Evolutionary conservation across 1,140 invertebrate genomes (phyloP).

Genomic region (Wasmannia auropunctata): DNA sequence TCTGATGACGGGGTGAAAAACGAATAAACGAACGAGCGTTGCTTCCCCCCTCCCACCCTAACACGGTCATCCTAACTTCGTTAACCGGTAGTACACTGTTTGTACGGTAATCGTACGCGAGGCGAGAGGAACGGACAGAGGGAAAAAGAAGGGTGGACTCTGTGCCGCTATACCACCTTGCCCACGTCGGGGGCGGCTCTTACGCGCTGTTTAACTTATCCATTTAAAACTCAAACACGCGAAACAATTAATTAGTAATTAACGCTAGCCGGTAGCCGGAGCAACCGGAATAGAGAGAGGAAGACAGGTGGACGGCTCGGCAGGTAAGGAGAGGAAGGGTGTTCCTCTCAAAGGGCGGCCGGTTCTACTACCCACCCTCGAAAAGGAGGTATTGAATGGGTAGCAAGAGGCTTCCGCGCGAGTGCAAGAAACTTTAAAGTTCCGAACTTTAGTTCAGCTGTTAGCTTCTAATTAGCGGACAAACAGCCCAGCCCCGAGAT

Average conservation of each 20-base stretch:
- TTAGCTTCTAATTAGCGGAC: constrained; percentile 85
- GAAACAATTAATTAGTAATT: constrained; percentile 85
- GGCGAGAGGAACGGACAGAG: constrained; percentile 59
- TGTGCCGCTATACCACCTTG: constrained; percentile 53
- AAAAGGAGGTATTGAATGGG: constrained; percentile 63
- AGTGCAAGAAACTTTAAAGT: constrained; percentile 84
- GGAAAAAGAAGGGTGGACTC: constrained; percentile 54
- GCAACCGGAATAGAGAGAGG: constrained; percentile 54
- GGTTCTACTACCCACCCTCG: constrained; percentile 57
- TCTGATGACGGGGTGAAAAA: constrained; percentile 78
- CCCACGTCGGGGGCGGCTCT: constrained; percentile 73
- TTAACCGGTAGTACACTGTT: constrained; percentile 79
- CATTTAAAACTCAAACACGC: constrained; percentile 84
- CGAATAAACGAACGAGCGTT: constrained; percentile 75
- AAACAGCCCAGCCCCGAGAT: constrained; percentile 81
- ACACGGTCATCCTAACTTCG: constrained; percentile 80
- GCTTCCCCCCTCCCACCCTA: constrained; percentile 64
- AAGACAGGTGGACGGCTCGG: constrained; percentile 20
- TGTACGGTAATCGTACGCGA: constrained; percentile 76
- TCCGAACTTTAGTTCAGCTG: constrained; percentile 82
- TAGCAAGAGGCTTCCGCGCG: constrained; percentile 72
- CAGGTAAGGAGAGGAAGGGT: constrained; percentile 46
- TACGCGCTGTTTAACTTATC: constrained; percentile 82
- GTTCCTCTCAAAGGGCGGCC: constrained; percentile 63
- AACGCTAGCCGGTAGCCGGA: constrained; percentile 76